These are phyloP conservation scores for Heliconius erato DNA, from an alignment of 2,888 invertebrate genomes.

Conservation along the genomic window DNA sequence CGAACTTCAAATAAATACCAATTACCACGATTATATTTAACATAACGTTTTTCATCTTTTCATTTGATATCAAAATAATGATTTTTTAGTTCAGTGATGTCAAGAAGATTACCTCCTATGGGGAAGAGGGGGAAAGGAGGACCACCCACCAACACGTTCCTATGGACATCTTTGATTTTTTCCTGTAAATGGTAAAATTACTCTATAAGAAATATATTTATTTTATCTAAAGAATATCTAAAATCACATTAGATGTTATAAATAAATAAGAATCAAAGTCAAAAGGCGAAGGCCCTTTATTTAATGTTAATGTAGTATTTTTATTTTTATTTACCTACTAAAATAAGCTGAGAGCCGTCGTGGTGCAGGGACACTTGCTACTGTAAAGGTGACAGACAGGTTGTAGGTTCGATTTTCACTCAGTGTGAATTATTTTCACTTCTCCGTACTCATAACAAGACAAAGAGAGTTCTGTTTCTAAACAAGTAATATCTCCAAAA, in stretches of 20 bases:
- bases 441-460: too few relatives aligned
- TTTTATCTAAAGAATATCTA: neutral
- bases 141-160: neutral
- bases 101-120: neutral
- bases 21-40: neutral
- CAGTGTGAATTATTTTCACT: too few relatives aligned
- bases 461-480: too few relatives aligned
- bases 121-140: neutral
- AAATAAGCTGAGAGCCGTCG: neutral
- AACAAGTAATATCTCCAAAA: too few relatives aligned
- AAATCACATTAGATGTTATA: neutral
- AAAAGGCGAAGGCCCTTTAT: neutral
- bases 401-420: too few relatives aligned
- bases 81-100: constrained; percentile 5
- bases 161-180: neutral
- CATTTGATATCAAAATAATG: constrained; percentile 2
- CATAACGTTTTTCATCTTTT: neutral
- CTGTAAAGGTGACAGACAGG: too few relatives aligned
- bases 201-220: neutral
- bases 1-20: too few relatives aligned
- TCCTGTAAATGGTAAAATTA: neutral
- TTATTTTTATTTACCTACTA: neutral
- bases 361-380: too few relatives aligned
- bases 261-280: neutral
- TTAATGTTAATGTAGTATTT: neutral